phyloP scores from a whole-genome alignment of 2,888 invertebrate species.

The Pseudococcus viburni region DNA sequence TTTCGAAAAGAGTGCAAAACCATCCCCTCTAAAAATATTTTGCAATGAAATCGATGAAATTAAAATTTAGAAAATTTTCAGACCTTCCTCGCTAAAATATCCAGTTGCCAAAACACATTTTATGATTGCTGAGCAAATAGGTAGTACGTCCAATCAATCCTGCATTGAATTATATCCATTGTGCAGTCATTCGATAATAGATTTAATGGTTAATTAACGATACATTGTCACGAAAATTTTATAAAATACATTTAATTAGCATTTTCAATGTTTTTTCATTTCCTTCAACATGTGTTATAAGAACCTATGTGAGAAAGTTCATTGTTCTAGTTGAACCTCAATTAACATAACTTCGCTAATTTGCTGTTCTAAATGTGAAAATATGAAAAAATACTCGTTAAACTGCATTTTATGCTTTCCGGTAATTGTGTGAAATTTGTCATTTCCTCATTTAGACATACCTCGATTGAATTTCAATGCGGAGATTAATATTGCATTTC shows the following conservation, averaged over 20 bases:
- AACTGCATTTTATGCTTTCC: not conserved
- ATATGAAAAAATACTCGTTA: not conserved
- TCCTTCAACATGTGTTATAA: not conserved
- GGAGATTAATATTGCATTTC: not conserved
- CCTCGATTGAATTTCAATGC: not conserved
- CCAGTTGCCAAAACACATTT: slow-evolving; percentile 31
- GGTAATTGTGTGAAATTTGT: not conserved
- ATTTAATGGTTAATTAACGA: slow-evolving; percentile 23
- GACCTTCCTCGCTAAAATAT: slow-evolving; percentile 43
- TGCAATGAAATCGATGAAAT: too few species aligned
- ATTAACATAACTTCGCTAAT: not conserved
- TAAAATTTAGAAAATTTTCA: not conserved
- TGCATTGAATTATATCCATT: slow-evolving; percentile 57
- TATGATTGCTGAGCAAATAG: slow-evolving; percentile 58
- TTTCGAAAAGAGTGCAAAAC: too few species aligned
- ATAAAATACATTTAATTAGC: not conserved
- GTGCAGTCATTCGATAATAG: slow-evolving; percentile 50
- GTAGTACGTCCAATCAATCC: not conserved
- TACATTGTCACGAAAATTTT: not conserved
- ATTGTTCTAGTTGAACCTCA: not conserved
- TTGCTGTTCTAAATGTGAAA: not conserved
- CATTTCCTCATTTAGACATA: not conserved
- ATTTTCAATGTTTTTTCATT: slow-evolving; percentile 3
- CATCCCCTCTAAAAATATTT: too few species aligned
- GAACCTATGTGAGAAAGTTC: not conserved